These are phyloP conservation scores for Spodoptera picta DNA, from an alignment of 2,888 invertebrate genomes.

Conservation along the genomic window DNA sequence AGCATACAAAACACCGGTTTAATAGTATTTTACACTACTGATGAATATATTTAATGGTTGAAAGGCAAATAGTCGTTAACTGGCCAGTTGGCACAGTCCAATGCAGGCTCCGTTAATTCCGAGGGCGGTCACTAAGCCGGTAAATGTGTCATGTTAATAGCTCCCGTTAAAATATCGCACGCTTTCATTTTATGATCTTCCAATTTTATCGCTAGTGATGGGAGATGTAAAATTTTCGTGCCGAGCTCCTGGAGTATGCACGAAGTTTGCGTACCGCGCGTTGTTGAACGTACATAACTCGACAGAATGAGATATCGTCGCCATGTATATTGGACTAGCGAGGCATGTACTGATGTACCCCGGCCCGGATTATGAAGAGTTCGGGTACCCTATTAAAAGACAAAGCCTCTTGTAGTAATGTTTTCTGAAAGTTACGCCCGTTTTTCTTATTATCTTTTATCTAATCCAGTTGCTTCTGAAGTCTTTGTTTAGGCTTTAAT, in stretches of 20 bases:
- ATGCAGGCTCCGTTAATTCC: conserved; percentile 73
- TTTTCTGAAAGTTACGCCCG: conserved; percentile 8
- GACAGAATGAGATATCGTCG: conserved; percentile 27
- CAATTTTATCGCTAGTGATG: conserved; percentile 71
- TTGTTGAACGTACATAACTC: conserved; percentile 9
- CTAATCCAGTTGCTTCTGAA: not conserved
- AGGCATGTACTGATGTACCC: conserved; percentile 5
- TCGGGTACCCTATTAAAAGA: conserved; percentile 3
- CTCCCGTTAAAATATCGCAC: conserved; percentile 72
- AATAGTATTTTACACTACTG: conserved; percentile 52
- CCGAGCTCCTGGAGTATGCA: conserved; percentile 18
- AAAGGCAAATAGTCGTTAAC: conserved; percentile 73
- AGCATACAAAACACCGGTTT: conserved; percentile 41
- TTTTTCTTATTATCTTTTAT: conserved; percentile 1
- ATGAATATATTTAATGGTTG: conserved; percentile 66
- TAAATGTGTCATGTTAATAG: conserved; percentile 81
- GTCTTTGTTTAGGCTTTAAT: not conserved
- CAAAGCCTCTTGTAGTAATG: not conserved
- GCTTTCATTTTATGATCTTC: conserved; percentile 74
- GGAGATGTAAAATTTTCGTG: conserved; percentile 39
- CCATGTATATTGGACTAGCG: conserved; percentile 6
- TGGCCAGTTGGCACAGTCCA: conserved; percentile 71
- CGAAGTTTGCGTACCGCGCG: not conserved
- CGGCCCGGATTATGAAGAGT: conserved; percentile 21
- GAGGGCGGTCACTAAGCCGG: conserved; percentile 67